Evolutionary conservation across 2,797 vertebrate species (phyloP).

Genomic region (Peromyscus melanophrys): DNA sequence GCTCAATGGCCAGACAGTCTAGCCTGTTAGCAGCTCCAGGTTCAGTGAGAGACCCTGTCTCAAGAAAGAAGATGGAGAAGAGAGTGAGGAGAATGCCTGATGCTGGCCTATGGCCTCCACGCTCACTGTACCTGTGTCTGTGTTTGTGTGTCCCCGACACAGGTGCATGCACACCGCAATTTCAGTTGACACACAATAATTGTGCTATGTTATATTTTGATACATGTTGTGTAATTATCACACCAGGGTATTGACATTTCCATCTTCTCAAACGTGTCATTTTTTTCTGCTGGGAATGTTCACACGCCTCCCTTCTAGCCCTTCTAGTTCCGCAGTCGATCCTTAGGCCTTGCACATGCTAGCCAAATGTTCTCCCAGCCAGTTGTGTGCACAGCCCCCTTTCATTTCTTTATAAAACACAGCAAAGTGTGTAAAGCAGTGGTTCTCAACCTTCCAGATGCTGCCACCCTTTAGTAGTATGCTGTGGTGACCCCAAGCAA

Average conservation of each 20-base stretch:
- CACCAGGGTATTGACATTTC: neutral
- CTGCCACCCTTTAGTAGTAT: neutral
- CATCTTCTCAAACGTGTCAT: neutral
- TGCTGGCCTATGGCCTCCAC: neutral
- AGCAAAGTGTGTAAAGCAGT: neutral
- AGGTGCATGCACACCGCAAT: too few species aligned
- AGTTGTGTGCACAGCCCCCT: neutral
- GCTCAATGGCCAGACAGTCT: neutral
- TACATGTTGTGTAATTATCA: neutral
- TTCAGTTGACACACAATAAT: neutral
- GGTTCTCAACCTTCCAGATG: neutral
- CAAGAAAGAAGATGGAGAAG: neutral
- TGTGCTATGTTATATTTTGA: neutral
- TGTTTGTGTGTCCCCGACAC: neutral
- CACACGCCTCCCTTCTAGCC: too few species aligned
- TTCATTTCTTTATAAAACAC: neutral
- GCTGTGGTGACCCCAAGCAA: neutral
- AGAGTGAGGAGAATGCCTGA: too few species aligned
- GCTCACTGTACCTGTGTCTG: too few species aligned
- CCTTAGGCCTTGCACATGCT: neutral
- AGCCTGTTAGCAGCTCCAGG: neutral
- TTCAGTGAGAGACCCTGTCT: neutral
- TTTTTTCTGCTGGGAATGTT: neutral
- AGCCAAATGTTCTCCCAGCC: neutral
- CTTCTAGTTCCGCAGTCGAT: neutral